Evolutionary conservation across 1,140 invertebrate species (phyloP).

Genomic region (Drosophila suzukii): DNA sequence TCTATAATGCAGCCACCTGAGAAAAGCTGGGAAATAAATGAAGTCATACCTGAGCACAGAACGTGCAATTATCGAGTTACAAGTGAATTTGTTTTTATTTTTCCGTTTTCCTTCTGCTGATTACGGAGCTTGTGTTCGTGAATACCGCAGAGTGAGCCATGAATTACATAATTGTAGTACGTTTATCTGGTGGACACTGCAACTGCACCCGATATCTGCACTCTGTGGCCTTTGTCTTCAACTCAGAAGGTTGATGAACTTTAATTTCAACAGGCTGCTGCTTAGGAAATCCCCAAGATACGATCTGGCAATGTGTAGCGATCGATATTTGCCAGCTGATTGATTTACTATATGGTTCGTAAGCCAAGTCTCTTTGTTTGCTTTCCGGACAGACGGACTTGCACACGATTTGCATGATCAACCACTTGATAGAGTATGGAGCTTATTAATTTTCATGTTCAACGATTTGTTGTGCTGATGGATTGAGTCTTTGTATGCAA

Average conservation of each 20-base stretch:
- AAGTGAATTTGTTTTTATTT: slow-evolving; percentile 48
- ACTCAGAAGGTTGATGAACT: slow-evolving; percentile 31
- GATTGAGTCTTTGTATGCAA: slow-evolving; percentile 67
- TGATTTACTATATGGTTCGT: slow-evolving; percentile 13
- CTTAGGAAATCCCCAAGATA: slow-evolving; percentile 15
- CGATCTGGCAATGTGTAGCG: too few relatives aligned
- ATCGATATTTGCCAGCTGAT: slow-evolving; percentile 45
- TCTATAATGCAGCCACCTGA: slow-evolving; percentile 26
- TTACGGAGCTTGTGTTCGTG: slow-evolving; percentile 51
- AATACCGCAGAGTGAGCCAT: slow-evolving; percentile 55
- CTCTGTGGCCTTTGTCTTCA: slow-evolving; percentile 50
- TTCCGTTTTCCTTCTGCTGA: slow-evolving; percentile 38
- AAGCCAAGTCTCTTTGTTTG: slow-evolving; percentile 31
- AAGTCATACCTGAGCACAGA: slow-evolving; percentile 33
- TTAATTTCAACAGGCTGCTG: slow-evolving; percentile 8
- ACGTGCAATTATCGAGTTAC: slow-evolving; percentile 72
- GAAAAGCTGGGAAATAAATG: slow-evolving; percentile 13
- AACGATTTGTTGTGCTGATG: slow-evolving; percentile 38
- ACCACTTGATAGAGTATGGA: slow-evolving; percentile 37
- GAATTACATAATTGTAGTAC: slow-evolving; percentile 69
- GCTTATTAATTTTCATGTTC: slow-evolving; percentile 68
- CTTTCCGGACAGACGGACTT: slow-evolving; percentile 14
- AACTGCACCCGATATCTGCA: slow-evolving; percentile 23
- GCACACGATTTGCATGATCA: slow-evolving; percentile 71
- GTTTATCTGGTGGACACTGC: slow-evolving; percentile 51